phyloP scores from a whole-genome alignment of 2,113 vertebrate genomes.

The Sinocyclocheilus anshuiensis region DNA sequence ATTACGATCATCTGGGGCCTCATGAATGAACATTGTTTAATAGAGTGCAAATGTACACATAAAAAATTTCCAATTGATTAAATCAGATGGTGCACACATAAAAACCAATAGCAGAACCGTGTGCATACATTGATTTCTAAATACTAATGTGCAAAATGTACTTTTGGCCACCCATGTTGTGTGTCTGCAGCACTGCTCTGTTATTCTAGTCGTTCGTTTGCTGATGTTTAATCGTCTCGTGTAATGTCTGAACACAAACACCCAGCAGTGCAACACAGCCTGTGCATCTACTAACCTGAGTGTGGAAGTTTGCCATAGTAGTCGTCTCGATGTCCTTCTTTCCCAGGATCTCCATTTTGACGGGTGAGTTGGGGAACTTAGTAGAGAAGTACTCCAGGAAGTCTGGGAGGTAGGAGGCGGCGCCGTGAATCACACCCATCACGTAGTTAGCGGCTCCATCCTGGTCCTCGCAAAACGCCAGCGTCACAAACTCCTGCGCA shows the following conservation, averaged over 20 bases:
- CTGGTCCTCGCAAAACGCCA: slow-evolving; percentile 92
- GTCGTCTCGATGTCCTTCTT: slow-evolving; percentile 99
- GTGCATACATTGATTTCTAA: neutral
- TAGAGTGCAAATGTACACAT: neutral
- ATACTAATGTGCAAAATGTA: neutral
- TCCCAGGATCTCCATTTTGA: slow-evolving; percentile 98
- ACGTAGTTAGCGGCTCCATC: slow-evolving; percentile 91
- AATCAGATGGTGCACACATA: neutral
- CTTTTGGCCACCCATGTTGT: neutral
- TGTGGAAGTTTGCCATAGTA: slow-evolving; percentile 96
- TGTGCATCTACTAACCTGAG: slow-evolving; percentile 86
- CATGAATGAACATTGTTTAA: neutral
- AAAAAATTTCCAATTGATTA: neutral
- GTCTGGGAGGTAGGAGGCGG: slow-evolving; percentile 93
- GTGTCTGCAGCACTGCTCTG: neutral
- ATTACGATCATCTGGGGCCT: neutral
- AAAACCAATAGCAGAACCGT: neutral
- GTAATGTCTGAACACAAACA: neutral
- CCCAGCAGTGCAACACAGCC: neutral
- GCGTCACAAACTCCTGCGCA: slow-evolving; percentile 91
- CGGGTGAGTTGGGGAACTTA: slow-evolving; percentile 95
- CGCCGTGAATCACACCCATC: slow-evolving; percentile 96
- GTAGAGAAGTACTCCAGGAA: slow-evolving; percentile 98
- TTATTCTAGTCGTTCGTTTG: neutral
- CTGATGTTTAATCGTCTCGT: neutral